Percentiles rank a stretch among this genome's conserved stretches.
phyloP scores from a whole-genome alignment of 2,888 invertebrate genomes.

The Polia nebulosa region DNA sequence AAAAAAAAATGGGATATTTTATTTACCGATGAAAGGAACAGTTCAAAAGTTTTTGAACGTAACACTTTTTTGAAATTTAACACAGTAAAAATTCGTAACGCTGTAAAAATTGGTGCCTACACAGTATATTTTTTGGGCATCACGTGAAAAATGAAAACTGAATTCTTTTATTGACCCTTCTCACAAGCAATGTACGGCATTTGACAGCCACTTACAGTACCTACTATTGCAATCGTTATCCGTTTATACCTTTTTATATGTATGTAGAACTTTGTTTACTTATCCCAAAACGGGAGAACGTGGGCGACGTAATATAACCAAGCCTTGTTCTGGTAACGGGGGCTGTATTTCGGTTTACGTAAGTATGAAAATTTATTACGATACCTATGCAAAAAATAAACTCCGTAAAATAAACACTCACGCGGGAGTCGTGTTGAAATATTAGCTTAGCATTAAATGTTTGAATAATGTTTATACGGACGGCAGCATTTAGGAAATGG shows the following conservation, averaged over 20 bases:
- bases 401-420: slow-evolving; percentile 33
- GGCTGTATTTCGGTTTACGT: slow-evolving; percentile 17
- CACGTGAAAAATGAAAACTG: not conserved
- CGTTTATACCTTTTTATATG: slow-evolving; percentile 15
- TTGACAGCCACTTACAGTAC: slow-evolving; percentile 18
- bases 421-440: slow-evolving; percentile 5
- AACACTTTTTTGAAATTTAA: not conserved
- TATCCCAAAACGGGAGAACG: slow-evolving; percentile 19
- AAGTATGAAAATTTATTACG: slow-evolving; percentile 26
- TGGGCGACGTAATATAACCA: slow-evolving; percentile 31
- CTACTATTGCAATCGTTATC: slow-evolving; percentile 19
- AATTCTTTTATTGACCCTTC: slow-evolving; percentile 18
- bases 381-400: slow-evolving; percentile 36
- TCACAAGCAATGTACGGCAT: not conserved
- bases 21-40: not conserved
- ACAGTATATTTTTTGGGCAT: not conserved
- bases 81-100: not conserved
- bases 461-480: slow-evolving; percentile 8
- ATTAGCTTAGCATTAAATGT: slow-evolving; percentile 41
- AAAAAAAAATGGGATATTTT: not conserved
- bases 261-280: slow-evolving; percentile 30
- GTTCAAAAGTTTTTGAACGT: not conserved
- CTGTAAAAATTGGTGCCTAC: not conserved
- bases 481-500: not conserved
- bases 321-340: slow-evolving; percentile 11